Conservation (phyloP, 64 coral and sea anemone genomes). For the Stichodactyla mertensii region DNA sequence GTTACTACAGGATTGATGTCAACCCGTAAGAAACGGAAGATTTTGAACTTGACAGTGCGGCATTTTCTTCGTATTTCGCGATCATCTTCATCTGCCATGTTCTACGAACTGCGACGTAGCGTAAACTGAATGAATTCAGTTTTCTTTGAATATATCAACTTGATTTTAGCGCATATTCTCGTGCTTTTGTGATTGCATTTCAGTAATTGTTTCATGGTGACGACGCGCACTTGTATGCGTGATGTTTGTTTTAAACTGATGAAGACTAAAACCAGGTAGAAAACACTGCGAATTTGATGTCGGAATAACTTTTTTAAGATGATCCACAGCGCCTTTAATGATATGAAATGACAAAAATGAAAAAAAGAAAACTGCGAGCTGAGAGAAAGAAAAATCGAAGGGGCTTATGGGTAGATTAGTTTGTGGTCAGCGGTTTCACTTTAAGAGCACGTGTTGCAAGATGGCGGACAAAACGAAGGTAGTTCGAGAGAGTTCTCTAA, state of each 20-base stretch:
- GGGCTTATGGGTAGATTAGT: not conserved
- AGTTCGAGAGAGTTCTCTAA: constrained; percentile 65
- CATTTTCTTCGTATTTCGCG: not conserved
- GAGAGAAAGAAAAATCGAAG: not conserved
- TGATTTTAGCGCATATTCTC: not conserved
- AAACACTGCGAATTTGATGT: too few relatives aligned
- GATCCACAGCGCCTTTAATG: not conserved
- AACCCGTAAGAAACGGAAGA: not conserved
- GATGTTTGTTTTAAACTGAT: not conserved
- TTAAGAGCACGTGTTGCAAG: constrained; percentile 27
- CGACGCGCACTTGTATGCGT: not conserved
- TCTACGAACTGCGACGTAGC: not conserved
- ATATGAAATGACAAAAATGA: not conserved
- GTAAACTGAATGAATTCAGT: not conserved
- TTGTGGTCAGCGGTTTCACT: constrained; percentile 5
- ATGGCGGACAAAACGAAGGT: constrained; percentile 61
- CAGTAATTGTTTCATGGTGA: not conserved
- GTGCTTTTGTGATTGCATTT: not conserved
- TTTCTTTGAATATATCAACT: not conserved
- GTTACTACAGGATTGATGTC: constrained; percentile 47
- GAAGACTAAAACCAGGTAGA: too few relatives aligned
- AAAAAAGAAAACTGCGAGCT: not conserved
- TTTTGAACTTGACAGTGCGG: constrained; percentile 1
- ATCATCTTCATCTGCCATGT: not conserved
- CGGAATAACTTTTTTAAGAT: too few relatives aligned